These are phyloP conservation scores for Pterobdella sp. DNA, from an alignment of 2,888 invertebrate genomes.

Conservation along the genomic window DNA sequence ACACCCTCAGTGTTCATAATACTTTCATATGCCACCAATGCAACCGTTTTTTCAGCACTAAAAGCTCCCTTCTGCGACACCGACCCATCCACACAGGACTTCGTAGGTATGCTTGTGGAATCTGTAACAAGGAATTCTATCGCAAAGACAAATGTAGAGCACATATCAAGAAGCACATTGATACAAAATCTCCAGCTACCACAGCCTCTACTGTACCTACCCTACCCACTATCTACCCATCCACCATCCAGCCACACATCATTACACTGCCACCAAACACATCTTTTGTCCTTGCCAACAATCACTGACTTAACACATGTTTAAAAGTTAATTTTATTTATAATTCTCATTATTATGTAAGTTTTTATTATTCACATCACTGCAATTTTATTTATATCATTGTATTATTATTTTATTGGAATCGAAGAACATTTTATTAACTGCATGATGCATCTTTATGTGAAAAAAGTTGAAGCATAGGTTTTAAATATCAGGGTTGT, in stretches of 20 bases:
- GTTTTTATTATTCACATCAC: too few relatives aligned
- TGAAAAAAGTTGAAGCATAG: too few relatives aligned
- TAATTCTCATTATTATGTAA: too few relatives aligned
- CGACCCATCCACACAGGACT: slow-evolving; percentile 41
- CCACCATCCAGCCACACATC: background rate
- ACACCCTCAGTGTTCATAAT: slow-evolving; percentile 38
- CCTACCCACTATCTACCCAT: background rate
- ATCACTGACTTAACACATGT: too few relatives aligned
- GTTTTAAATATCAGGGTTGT: too few relatives aligned
- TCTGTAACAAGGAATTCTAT: slow-evolving; percentile 41
- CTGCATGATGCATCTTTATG: too few relatives aligned
- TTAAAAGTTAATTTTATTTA: too few relatives aligned
- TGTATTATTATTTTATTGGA: too few relatives aligned
- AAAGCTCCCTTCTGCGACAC: slow-evolving; percentile 39
- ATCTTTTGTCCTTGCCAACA: background rate
- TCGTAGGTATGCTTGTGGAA: slow-evolving; percentile 39
- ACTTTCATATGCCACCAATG: slow-evolving; percentile 41
- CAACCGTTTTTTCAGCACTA: slow-evolving; percentile 40
- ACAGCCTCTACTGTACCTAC: background rate
- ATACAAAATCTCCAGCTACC: background rate
- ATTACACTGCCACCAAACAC: background rate
- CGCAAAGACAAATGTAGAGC: slow-evolving; percentile 41
- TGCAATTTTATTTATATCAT: too few relatives aligned
- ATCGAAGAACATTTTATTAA: too few relatives aligned
- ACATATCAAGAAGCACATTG: slow-evolving; percentile 36